phyloP scores from a whole-genome alignment of 2,113 vertebrate genomes.

The Lamprotornis superbus region DNA sequence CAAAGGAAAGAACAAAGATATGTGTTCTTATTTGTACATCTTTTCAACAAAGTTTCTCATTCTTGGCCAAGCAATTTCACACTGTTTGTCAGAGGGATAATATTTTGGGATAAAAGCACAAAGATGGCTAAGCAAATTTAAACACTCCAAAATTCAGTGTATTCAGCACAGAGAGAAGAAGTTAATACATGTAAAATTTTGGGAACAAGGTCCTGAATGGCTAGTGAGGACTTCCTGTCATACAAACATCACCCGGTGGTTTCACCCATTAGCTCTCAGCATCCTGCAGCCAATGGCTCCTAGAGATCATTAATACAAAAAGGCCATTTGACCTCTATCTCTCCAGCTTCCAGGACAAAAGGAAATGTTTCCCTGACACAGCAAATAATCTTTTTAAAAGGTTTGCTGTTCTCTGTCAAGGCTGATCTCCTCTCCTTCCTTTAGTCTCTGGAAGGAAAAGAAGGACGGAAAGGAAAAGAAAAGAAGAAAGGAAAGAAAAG shows the following conservation, averaged over 20 bases:
- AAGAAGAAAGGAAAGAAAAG: too few relatives aligned
- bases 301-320: not conserved
- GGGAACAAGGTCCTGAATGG: not conserved
- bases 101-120: not conserved
- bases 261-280: not conserved
- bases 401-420: not conserved
- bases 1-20: not conserved
- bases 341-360: not conserved
- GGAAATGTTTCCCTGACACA: not conserved
- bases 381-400: not conserved
- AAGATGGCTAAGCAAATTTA: not conserved
- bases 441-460: not conserved
- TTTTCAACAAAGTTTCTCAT: not conserved
- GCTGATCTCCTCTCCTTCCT: not conserved
- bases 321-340: not conserved
- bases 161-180: not conserved
- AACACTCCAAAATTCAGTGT: not conserved
- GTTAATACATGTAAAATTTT: accelerated
- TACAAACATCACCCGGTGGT: not conserved
- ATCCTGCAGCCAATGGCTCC: accelerated
- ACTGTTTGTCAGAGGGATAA: not conserved
- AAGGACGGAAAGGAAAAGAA: not conserved
- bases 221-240: not conserved
- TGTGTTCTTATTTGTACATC: not conserved
- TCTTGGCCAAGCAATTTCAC: not conserved